A percentile compares a stretch with the other conserved stretches of the same genome.
Evolutionary conservation across 2,888 invertebrate genomes (phyloP).

Genomic region (Pediacus dermestoides): DNA sequence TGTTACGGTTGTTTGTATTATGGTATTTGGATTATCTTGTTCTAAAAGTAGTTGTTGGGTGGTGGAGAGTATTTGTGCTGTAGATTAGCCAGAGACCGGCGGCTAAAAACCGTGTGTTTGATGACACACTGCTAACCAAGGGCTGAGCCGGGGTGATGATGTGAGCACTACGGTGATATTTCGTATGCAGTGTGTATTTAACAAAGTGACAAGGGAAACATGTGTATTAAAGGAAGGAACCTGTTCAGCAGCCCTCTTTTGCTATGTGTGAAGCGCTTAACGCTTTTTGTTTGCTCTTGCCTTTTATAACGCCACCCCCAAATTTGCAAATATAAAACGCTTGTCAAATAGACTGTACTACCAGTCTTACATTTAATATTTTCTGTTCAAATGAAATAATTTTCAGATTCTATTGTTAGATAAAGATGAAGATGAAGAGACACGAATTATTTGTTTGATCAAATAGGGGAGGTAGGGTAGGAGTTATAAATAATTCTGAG

Average conservation of each 20-base stretch:
- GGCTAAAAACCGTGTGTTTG: slow-evolving; percentile 46
- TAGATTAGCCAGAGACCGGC: slow-evolving; percentile 44
- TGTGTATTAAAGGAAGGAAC: slow-evolving; percentile 39
- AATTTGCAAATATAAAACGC: slow-evolving; percentile 22
- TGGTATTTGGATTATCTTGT: slow-evolving; percentile 34
- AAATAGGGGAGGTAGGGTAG: too few species aligned
- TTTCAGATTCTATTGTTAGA: too few species aligned
- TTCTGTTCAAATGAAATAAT: too few species aligned
- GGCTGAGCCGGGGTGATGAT: slow-evolving; percentile 10
- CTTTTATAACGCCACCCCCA: slow-evolving; percentile 22
- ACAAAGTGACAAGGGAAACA: slow-evolving; percentile 39
- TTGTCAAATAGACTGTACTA: slow-evolving; percentile 24
- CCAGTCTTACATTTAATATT: too few species aligned
- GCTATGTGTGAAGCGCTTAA: slow-evolving; percentile 32
- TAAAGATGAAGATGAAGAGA: too few species aligned
- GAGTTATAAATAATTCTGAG: too few species aligned
- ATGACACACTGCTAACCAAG: slow-evolving; percentile 27
- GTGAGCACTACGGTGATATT: slow-evolving; percentile 31
- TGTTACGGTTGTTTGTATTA: slow-evolving; percentile 28
- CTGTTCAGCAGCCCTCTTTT: slow-evolving; percentile 25
- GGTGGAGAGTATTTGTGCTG: slow-evolving; percentile 46
- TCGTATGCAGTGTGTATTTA: slow-evolving; percentile 58
- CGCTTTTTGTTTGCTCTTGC: slow-evolving; percentile 32
- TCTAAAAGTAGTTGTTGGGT: slow-evolving; percentile 25
- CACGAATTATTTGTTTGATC: too few species aligned